phyloP scores from a whole-genome alignment of 2,797 vertebrate species.

The Syngnathus acus region DNA sequence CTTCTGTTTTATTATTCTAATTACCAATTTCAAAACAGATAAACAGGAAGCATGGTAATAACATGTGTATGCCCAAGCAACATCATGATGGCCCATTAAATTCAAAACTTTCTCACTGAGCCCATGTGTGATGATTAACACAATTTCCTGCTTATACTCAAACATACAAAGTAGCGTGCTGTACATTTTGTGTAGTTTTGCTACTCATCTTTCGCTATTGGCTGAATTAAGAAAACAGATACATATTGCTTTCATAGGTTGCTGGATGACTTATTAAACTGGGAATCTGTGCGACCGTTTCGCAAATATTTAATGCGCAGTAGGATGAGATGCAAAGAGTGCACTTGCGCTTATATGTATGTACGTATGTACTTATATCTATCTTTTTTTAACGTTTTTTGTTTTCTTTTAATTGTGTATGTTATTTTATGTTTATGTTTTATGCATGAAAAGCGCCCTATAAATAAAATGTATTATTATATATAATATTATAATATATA shows the following conservation, averaged over 20 bases:
- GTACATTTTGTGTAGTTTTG: not conserved
- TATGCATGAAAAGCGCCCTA: too few species aligned
- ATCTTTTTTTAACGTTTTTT: too few species aligned
- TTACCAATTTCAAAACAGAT: not conserved
- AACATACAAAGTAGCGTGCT: not conserved
- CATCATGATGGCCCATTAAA: not conserved
- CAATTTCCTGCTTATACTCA: not conserved
- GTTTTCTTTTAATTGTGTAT: too few species aligned
- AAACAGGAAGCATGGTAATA: not conserved
- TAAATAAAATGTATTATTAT: too few species aligned
- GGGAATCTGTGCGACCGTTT: too few species aligned
- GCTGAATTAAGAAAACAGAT: not conserved
- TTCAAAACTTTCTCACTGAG: not conserved
- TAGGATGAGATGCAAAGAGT: too few species aligned
- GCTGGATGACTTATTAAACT: not conserved
- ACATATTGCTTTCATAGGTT: not conserved
- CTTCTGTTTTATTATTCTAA: not conserved
- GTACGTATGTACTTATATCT: too few species aligned
- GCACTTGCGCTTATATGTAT: too few species aligned
- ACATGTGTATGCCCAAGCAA: not conserved
- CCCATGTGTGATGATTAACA: not conserved
- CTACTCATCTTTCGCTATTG: not conserved
- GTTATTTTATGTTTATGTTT: too few species aligned
- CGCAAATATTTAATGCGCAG: too few species aligned
- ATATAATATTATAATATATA: too few species aligned